Evolutionary conservation across 2,797 vertebrate genomes (phyloP).

Genomic region (Pangasius larnaudii): DNA sequence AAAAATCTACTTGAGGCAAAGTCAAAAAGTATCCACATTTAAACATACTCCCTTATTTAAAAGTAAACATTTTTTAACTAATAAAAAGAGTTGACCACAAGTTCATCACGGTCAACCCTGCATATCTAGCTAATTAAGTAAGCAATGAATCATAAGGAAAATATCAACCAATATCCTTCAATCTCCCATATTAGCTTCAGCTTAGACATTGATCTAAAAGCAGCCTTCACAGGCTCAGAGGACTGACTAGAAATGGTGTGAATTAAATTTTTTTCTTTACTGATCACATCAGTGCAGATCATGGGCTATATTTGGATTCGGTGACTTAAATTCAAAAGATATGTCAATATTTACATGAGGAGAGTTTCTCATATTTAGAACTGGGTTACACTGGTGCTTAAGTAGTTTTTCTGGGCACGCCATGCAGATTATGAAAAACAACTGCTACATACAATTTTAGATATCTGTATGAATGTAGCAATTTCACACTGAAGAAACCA

Average conservation of each 20-base stretch:
- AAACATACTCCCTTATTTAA: no score
- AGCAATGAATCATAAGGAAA: no score
- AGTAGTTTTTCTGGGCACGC: background rate
- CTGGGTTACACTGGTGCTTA: background rate
- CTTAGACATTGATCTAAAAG: background rate
- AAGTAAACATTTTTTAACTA: no score
- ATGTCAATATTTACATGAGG: background rate
- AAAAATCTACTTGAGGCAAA: no score
- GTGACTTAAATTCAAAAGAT: background rate
- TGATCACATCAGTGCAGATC: background rate
- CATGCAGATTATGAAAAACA: background rate
- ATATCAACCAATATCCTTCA: background rate
- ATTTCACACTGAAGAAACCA: background rate
- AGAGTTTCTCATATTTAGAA: background rate
- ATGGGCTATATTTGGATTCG: background rate
- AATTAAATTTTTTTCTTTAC: background rate
- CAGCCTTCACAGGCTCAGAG: background rate
- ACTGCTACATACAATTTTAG: background rate
- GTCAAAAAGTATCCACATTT: no score
- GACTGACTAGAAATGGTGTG: slow-evolving; percentile 13
- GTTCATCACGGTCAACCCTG: no score
- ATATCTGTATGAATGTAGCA: background rate
- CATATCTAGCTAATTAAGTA: no score
- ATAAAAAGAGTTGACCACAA: no score
- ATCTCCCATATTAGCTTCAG: background rate